Evolutionary conservation across 1,140 invertebrate species (phyloP).

Genomic region (Metopolophium dirhodum): DNA sequence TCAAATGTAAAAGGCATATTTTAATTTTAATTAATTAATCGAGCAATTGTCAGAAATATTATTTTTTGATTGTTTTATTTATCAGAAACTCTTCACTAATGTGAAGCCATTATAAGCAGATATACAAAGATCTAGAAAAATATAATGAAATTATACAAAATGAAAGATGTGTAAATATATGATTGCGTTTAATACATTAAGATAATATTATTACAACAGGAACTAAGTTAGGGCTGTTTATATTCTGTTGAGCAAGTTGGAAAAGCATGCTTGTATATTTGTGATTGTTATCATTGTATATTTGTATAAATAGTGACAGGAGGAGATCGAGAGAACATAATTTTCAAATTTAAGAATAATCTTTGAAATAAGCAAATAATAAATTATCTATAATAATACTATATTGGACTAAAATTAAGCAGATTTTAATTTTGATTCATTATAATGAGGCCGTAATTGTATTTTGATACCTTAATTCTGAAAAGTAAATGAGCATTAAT

Average conservation of each 20-base stretch:
- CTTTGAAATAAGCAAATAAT: neutral
- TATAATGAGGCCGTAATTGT: neutral
- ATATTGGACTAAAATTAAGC: neutral
- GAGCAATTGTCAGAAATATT: neutral
- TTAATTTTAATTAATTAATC: neutral
- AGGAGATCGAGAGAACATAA: neutral
- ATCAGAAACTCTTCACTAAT: neutral
- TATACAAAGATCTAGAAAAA: neutral
- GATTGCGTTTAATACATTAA: neutral
- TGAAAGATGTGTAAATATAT: neutral
- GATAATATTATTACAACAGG: neutral
- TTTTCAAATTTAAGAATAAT: neutral
- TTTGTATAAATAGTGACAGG: neutral
- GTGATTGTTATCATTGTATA: neutral
- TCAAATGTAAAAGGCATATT: neutral
- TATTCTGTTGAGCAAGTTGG: neutral
- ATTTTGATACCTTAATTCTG: neutral
- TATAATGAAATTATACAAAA: neutral
- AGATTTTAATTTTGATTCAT: conserved; percentile 12
- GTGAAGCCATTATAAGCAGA: neutral
- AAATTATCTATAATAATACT: neutral
- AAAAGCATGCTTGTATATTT: neutral
- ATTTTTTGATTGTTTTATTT: neutral
- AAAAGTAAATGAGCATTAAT: neutral
- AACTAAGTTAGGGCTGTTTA: neutral